Evolutionary conservation across 2,888 invertebrate species (phyloP), one percentile per base, ranked within the genome.

Genomic region (Drosophila dives): DNA sequence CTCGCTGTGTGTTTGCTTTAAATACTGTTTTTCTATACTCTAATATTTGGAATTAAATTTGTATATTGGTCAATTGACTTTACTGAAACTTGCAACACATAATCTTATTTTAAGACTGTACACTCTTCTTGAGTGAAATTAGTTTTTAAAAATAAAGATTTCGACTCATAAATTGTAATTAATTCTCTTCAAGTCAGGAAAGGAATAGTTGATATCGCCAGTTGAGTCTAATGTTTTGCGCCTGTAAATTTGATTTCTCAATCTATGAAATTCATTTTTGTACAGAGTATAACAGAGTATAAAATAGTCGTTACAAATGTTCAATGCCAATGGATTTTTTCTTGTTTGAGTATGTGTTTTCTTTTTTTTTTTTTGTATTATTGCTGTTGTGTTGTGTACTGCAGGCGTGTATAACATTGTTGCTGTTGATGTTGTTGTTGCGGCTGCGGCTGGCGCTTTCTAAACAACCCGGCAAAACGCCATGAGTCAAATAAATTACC

Each of bases 401-500:
- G 80, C 79, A 76, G 42, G 50, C 68, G 49, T 33, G 32, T 55
- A 34, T 26, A 23, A 63, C 40, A 49, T 49, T 81, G 73, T 61
- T 62, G 59, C 54, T 63, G 40, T 50, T 68, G 68, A 40, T 40
- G 40, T 40, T 40, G 42, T 29, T 29, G 72, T 66, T 84, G 86
- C 59, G 78, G 76, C 86, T 86, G 72, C 20, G 63, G 83, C 75
- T 79, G 80, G 64, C 77, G 68, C 72, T 81, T 81, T 82, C 81
- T 83, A 89, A 86, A 84, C 87, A 86, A 81, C 81, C 82, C 77
- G 65, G 74, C 81, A 73, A 81, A 89, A 74, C 69, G 77, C 89
- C 89, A 89, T 80, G 89, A 90, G 85, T 81, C 89, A 90, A 90
- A 90, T 90, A 89, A 89, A 89, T 89, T 90, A 90, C 80, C 75